Evolutionary conservation across 2,113 vertebrate genomes (phyloP), one percentile per base, ranked within the genome.

Genomic region (Ceratotherium simum): DNA sequence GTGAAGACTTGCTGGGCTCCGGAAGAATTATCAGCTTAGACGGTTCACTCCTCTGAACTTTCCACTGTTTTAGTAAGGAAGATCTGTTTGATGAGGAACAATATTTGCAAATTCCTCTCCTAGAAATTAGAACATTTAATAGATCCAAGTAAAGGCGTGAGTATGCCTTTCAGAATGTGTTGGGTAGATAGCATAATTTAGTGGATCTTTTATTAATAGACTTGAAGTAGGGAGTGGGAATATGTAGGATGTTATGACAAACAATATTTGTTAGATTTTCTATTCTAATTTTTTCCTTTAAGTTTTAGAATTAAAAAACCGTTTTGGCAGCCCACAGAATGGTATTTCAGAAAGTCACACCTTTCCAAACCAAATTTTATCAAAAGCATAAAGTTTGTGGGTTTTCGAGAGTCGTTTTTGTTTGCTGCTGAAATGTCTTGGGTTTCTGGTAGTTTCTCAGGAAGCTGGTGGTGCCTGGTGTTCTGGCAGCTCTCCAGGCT

Each of bases 291-390:
- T 84, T 94, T 78, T 62, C n/a, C 76, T 83, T 76, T 80, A 82
- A 67, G 11, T 85, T 94, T 92, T 91, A 93, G 91, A 83, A 93
- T 87, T 87, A 51, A 92, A 79, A 84, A 96, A 62, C 36, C 18
- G 79, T 48, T 64, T 79, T 96, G 33, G 13, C 29, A 83, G 2
- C 64, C 21, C 79, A 85, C 29, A 86, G 60, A 96, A 54, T 83
- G 39, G 5, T 86, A 72, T 97, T 95, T 90, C n/a, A 88, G 75
- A 92, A 94, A 90, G 46, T 81, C 39, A 90, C 2, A 65, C 20
- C 21, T 93, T 91, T 92, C 31, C 36, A 92, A 76, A 46, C n/a
- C 39, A 62, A 8, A 9, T 92, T 90, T 86, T 18, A 56, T 96
- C 25, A 80, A 20, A 90, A 73, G n/a, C 39, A n/a, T 85, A 64